These are phyloP conservation scores for Drosophila ohnishii DNA, from an alignment of 1,140 invertebrate genomes.

Conservation along the genomic window DNA sequence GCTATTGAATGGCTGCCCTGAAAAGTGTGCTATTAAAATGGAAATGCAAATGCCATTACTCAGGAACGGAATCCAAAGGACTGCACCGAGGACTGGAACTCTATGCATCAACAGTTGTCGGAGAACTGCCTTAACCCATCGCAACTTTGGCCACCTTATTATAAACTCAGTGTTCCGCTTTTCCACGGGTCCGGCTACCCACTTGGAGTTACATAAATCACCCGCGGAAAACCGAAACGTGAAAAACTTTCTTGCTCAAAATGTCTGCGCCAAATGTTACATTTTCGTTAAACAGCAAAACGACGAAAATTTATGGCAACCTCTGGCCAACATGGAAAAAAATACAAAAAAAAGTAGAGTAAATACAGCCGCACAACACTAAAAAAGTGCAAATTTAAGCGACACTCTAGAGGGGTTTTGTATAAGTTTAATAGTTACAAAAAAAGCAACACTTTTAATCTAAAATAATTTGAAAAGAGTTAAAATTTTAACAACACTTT, in stretches of 20 bases:
- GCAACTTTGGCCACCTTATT: slow-evolving; percentile 56
- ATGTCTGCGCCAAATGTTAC: slow-evolving; percentile 74
- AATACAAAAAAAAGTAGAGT: not conserved
- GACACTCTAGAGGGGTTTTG: too few relatives aligned
- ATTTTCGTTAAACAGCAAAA: slow-evolving; percentile 64
- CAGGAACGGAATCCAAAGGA: not conserved
- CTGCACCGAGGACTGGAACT: not conserved
- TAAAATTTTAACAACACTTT: not conserved
- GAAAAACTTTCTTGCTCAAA: slow-evolving; percentile 56
- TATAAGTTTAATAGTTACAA: too few relatives aligned
- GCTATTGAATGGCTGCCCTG: slow-evolving; percentile 8
- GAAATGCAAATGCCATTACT: slow-evolving; percentile 45
- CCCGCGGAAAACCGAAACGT: slow-evolving; percentile 50
- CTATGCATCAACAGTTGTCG: slow-evolving; percentile 64
- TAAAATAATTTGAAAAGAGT: too few relatives aligned
- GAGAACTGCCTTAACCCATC: slow-evolving; percentile 43
- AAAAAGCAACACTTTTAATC: too few relatives aligned
- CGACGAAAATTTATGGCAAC: slow-evolving; percentile 40
- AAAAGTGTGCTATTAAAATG: slow-evolving; percentile 38
- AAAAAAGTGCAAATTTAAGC: not conserved
- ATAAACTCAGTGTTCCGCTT: slow-evolving; percentile 42
- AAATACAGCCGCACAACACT: slow-evolving; percentile 20
- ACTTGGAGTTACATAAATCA: slow-evolving; percentile 62
- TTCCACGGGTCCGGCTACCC: slow-evolving; percentile 9
- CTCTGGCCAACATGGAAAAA: slow-evolving; percentile 16